These are phyloP conservation scores for Apostichopus leukothele DNA, from an alignment of 53 echinoderm and acorn worm genomes.

Conservation along the genomic window DNA sequence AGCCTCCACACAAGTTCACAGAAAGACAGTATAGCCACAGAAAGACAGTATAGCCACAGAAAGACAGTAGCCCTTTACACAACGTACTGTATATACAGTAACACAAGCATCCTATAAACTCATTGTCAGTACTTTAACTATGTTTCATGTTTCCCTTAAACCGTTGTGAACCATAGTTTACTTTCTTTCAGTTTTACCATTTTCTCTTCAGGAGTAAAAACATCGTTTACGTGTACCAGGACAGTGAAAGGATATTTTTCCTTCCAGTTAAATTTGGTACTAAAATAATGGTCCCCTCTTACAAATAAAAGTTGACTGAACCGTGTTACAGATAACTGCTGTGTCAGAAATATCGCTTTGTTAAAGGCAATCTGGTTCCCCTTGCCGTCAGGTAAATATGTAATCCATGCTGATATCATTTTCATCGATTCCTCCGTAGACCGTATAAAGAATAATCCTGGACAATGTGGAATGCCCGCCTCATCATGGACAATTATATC, in stretches of 20 bases:
- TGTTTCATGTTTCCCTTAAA: too few species aligned
- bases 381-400: neutral
- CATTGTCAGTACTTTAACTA: too few species aligned
- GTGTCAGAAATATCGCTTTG: neutral
- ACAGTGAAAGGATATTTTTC: neutral
- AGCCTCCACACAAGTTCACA: too few species aligned
- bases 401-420: neutral
- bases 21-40: too few species aligned
- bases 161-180: too few species aligned
- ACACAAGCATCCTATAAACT: too few species aligned
- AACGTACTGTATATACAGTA: too few species aligned
- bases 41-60: too few species aligned
- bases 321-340: neutral
- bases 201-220: too few species aligned
- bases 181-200: too few species aligned
- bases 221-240: neutral
- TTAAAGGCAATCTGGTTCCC: neutral
- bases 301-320: neutral
- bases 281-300: neutral
- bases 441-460: slow-evolving; percentile 1
- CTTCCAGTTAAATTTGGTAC: neutral
- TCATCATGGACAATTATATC: neutral
- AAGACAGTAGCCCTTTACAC: too few species aligned
- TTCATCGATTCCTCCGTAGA: neutral
- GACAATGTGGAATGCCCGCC: neutral